These are phyloP conservation scores for Lucinisca nassula DNA, from an alignment of 2,888 invertebrate genomes.

Conservation along the genomic window DNA sequence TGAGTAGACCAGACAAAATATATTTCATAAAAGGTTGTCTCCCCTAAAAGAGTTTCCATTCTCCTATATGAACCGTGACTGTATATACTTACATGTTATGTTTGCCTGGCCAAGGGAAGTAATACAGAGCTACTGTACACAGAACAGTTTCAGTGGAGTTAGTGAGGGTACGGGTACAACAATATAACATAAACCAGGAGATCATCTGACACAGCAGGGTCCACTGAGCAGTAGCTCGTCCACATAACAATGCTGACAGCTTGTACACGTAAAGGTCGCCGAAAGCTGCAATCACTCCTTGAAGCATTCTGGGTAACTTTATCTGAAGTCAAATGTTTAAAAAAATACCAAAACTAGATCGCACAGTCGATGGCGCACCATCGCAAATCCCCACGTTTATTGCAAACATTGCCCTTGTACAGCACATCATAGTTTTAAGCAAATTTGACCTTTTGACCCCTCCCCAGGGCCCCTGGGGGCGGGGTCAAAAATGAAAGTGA, in stretches of 20 bases:
- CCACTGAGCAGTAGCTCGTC: conserved; percentile 90
- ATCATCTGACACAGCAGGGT: conserved; percentile 92
- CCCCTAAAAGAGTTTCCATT: no score
- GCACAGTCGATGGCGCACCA: no score
- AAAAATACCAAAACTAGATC: conserved; percentile 83
- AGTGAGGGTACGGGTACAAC: conserved; percentile 94
- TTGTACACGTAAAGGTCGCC: conserved; percentile 93
- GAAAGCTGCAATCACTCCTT: conserved; percentile 93
- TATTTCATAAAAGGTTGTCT: no score
- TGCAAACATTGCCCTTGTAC: no score
- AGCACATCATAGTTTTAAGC: no score
- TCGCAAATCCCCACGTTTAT: no score
- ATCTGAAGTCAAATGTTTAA: conserved; percentile 89
- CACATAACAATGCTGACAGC: conserved; percentile 88
- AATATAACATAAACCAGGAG: conserved; percentile 98
- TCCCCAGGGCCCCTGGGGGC: no score
- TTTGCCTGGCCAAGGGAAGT: conserved; percentile 88
- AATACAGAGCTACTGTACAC: conserved; percentile 93
- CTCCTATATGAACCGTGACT: no score
- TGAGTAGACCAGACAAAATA: no score
- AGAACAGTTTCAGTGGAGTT: conserved; percentile 96
- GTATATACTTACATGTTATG: neutral
- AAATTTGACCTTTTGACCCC: no score
- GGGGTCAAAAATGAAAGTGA: no score
- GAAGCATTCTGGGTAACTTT: conserved; percentile 93